Conservation (phyloP, 2,888 invertebrate genomes). For the Aspidapion aeneum region DNA sequence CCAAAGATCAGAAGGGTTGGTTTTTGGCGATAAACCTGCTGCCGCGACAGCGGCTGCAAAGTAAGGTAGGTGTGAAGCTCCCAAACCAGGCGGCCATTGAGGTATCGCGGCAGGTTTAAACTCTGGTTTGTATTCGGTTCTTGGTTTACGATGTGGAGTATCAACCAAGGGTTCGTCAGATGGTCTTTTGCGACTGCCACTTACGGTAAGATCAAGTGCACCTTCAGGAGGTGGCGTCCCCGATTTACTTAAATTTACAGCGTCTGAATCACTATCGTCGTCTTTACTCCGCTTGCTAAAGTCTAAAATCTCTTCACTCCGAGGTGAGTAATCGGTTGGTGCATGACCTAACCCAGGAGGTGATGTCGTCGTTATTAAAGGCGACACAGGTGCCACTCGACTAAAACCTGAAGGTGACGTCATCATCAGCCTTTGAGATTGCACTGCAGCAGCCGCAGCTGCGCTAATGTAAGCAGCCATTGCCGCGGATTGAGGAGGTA, state of each 20-base stretch:
- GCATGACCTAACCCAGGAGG: conserved; percentile 42
- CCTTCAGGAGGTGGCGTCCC: conserved; percentile 56
- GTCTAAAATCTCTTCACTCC: conserved; percentile 65
- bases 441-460: conserved; percentile 59
- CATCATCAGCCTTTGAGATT: conserved; percentile 71
- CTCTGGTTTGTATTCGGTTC: conserved; percentile 65
- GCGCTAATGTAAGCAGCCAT: conserved; percentile 79
- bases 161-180: conserved; percentile 55
- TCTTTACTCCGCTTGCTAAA: conserved; percentile 65
- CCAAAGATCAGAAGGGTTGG: conserved; percentile 56
- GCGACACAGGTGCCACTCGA: conserved; percentile 57
- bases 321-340: conserved; percentile 52
- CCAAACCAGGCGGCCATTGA: conserved; percentile 72
- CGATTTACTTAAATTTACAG: conserved; percentile 67
- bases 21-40: conserved; percentile 67
- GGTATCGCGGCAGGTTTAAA: conserved; percentile 53
- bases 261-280: conserved; percentile 60
- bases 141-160: conserved; percentile 64
- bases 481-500: conserved; percentile 77
- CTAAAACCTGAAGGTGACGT: conserved; percentile 52
- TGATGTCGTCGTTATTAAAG: conserved; percentile 66
- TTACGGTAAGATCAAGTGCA: conserved; percentile 78
- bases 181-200: conserved; percentile 67
- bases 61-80: conserved; percentile 73
- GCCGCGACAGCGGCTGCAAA: conserved; percentile 76